Conservation (phyloP, 2,113 vertebrate genomes). For the Uropsilus gracilis region DNA sequence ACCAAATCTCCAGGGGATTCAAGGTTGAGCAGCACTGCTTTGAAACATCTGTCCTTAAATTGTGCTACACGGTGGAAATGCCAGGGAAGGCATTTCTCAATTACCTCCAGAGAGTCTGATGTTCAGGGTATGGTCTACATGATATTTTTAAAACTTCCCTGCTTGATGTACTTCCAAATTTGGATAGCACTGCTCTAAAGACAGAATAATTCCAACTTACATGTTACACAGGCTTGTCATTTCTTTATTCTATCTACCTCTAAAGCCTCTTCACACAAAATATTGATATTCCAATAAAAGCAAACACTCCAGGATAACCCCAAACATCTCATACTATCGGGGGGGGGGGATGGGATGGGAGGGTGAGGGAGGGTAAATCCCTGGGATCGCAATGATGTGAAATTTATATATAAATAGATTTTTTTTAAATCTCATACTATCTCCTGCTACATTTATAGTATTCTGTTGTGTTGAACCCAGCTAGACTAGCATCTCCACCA, state of each 20-base stretch:
- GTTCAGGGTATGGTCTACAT: neutral
- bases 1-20: neutral
- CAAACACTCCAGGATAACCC: neutral
- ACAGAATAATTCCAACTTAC: neutral
- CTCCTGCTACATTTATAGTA: neutral
- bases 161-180: neutral
- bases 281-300: neutral
- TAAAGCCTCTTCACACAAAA: neutral
- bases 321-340: neutral
- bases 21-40: neutral
- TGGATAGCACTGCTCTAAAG: neutral
- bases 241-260: neutral
- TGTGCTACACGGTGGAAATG: neutral
- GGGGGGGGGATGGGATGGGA: no score
- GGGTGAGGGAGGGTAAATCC: no score
- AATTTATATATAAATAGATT: no score
- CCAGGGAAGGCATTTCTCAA: neutral
- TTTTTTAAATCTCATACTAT: neutral
- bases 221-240: neutral
- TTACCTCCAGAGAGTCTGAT: neutral
- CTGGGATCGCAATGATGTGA: no score
- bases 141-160: neutral
- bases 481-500: neutral
- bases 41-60: neutral
- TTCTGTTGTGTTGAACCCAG: neutral